Base-by-base conservation (phyloP, 2,888 invertebrate genomes). In the Tuta absoluta region DNA sequence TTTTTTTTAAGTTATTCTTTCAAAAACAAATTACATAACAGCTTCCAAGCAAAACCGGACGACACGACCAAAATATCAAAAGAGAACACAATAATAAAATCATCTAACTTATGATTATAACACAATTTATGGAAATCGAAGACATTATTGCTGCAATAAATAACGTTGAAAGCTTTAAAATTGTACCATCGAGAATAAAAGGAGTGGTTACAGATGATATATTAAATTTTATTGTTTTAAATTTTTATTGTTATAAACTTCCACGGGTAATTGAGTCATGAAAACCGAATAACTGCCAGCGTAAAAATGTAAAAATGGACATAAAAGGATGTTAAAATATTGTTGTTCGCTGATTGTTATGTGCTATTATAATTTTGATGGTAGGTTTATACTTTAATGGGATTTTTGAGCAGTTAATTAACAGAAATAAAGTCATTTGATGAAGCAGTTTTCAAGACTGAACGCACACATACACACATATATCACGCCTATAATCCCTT, bases 201-300 rank as follows among this genome's bases (percentile, higher is more conserved):
- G 66, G 71, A 68, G 68, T 70, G 67, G 68, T 57, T 68, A 70
- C 65, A 68, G 70, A 74, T 75, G 72, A 75, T 75, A 73, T 74
- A 80, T 79, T 75, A 74, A 75, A 75, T 76, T 78, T 83, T 81
- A 81, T 82, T 82, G 80, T 84, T 84, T 80, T 73, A 69, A 74
- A 75, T 75, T 76, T 78, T 83, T 81, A 81, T 82, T 82, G 80
- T 84, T 84, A 80, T 74, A 69, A 71, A 72, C 71, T 73, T 71
- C 64, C 71, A 68, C 66, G 67, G 69, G 68, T 84, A 84, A 84
- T 83, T 79, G 82, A 85, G 84, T 77, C 80, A 74, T 84, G 81
- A 77, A 80, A 78, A 56, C 10, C 56, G 56, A 56, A 56, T 33
- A 33, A 56, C 56, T 33, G 56, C 33, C 33, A 11, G 70, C 71